These are phyloP conservation scores for Herminia tarsipennalis DNA, from an alignment of 2,888 invertebrate genomes.

Conservation along the genomic window DNA sequence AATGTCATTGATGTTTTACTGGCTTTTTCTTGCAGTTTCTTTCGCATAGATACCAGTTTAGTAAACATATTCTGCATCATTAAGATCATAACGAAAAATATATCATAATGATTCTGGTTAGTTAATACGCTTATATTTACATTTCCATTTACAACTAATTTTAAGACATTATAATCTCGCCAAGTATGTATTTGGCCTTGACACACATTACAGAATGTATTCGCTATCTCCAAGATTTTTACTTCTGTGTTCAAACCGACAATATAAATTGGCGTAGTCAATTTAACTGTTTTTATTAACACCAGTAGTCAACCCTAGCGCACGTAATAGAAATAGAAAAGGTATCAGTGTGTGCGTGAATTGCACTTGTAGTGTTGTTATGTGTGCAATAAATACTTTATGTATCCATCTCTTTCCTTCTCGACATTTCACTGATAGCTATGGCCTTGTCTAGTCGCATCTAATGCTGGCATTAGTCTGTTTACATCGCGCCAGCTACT, in stretches of 20 bases:
- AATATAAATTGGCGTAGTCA: conserved; percentile 41
- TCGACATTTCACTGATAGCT: conserved; percentile 85
- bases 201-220: conserved; percentile 40
- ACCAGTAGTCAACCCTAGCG: conserved; percentile 69
- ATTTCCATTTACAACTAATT: neutral
- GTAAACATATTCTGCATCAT: neutral
- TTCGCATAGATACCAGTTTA: neutral
- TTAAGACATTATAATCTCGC: conserved; percentile 16
- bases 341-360: conserved; percentile 68
- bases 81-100: neutral
- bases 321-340: conserved; percentile 83
- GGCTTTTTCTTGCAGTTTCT: no score
- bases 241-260: conserved; percentile 30
- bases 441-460: conserved; percentile 86
- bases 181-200: conserved; percentile 34
- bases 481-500: conserved; percentile 68
- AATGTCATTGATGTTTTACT: no score
- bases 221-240: conserved; percentile 41
- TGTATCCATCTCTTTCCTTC: conserved; percentile 83
- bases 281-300: conserved; percentile 59
- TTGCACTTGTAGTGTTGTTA: conserved; percentile 78
- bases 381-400: conserved; percentile 83
- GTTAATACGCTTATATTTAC: neutral
- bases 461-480: conserved; percentile 83
- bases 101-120: neutral